Evolutionary conservation across 2,888 invertebrate species (phyloP).

Genomic region (Drosophila paramelanica): DNA sequence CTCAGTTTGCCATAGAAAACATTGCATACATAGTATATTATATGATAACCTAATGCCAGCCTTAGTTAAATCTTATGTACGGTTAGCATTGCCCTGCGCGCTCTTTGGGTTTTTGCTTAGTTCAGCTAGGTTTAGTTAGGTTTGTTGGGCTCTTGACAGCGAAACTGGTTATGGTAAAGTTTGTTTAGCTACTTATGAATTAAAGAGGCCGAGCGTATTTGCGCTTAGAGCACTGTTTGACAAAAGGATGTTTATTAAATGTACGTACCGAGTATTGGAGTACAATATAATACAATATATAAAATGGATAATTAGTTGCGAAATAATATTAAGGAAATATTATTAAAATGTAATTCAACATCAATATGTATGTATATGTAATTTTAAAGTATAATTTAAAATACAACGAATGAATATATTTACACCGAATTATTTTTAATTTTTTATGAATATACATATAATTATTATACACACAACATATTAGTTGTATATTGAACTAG

Average conservation of each 20-base stretch:
- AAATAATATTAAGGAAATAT: conserved; percentile 57
- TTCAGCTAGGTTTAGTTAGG: conserved; percentile 70
- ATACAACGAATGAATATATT: conserved; percentile 83
- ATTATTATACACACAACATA: conserved; percentile 68
- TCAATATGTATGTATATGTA: conserved; percentile 37
- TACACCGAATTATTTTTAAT: conserved; percentile 71
- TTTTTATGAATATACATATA: conserved; percentile 69
- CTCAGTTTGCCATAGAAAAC: conserved; percentile 72
- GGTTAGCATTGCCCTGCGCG: conserved; percentile 48
- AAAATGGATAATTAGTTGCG: conserved; percentile 69
- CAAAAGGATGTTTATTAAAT: conserved; percentile 19
- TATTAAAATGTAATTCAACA: conserved; percentile 54
- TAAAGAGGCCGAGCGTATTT: background rate
- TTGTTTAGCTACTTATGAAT: background rate
- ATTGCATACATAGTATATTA: conserved; percentile 41
- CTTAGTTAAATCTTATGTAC: conserved; percentile 58
- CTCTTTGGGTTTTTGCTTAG: conserved; percentile 59
- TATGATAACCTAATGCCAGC: conserved; percentile 49
- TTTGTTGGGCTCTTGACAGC: conserved; percentile 56
- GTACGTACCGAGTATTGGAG: conserved; percentile 52
- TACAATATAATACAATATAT: conserved; percentile 44
- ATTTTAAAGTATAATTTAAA: conserved; percentile 69
- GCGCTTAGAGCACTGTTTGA: background rate
- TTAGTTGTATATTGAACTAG: conserved; percentile 77
- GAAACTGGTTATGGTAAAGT: conserved; percentile 54